phyloP scores from a whole-genome alignment of 1,140 invertebrate species.

The Bombus huntii region DNA sequence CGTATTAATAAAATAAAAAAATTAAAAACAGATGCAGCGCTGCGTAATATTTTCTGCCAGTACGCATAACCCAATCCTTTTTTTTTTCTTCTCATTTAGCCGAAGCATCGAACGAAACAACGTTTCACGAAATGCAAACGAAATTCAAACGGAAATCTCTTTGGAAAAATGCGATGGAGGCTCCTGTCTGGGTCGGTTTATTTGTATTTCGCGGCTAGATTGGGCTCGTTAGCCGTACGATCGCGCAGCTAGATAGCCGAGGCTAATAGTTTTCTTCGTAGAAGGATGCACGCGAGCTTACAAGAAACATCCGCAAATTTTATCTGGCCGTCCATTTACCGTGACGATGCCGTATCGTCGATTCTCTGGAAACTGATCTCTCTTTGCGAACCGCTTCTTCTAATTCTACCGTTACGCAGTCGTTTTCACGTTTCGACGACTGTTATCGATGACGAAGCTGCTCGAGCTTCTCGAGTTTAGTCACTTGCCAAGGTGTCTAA shows the following conservation, averaged over 20 bases:
- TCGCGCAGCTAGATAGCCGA: constrained; percentile 55
- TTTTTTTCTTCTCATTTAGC: not conserved
- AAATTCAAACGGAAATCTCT: not conserved
- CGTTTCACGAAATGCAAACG: too few relatives aligned
- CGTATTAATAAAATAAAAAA: too few relatives aligned
- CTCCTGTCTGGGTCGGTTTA: constrained; percentile 22
- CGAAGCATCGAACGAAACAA: not conserved
- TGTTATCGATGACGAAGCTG: not conserved
- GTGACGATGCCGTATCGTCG: constrained; percentile 52
- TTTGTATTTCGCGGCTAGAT: constrained; percentile 54
- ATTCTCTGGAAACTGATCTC: constrained; percentile 25
- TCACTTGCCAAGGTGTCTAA: not conserved
- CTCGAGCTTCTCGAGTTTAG: not conserved
- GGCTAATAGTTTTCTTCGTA: constrained; percentile 49
- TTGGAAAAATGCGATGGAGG: not conserved
- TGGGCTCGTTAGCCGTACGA: constrained; percentile 69
- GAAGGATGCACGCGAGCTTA: constrained; percentile 58
- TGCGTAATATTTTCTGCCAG: too few relatives aligned
- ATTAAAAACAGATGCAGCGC: too few relatives aligned
- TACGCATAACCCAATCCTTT: too few relatives aligned
- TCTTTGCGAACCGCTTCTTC: not conserved
- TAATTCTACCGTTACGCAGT: not conserved
- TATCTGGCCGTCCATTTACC: constrained; percentile 49
- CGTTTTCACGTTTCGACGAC: not conserved
- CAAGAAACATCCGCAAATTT: constrained; percentile 57